Base-by-base conservation (phyloP, 1,140 invertebrate species). In the Zaprionus davidi region DNA sequence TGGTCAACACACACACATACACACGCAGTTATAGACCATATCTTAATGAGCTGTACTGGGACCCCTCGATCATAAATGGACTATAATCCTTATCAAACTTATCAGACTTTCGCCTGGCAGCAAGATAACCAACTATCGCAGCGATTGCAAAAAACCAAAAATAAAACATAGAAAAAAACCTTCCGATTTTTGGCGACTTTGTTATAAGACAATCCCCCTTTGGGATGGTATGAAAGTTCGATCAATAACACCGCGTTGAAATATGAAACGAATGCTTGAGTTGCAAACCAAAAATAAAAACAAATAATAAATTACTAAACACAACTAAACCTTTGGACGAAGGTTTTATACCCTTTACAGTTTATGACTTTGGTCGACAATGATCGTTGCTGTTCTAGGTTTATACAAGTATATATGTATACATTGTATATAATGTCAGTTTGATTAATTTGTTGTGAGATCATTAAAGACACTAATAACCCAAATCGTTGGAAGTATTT, bases 81-180 rank as follows among this genome's bases (percentile, higher is more conserved):
- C 56, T 26, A 76, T 72, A 66, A 56, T 49, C 13, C 76, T 71
- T 78, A 79, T 79, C 78, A 67, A 38, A 46, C 41, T 26, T 12
- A 44, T 51, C 46, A 62, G 28, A 31, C 46, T 55, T 67, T 55
- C 36, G 64, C 78, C 64, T 81, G 28, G 78, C 69, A 85, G 68
- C 78, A 75, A 75, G 76, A 80, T 80, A 78, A 58, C 31, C 46
- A 66, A 28, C 24, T 36, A 59, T 17, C 24, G 7, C 5, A 17
- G 6, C 20, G n/a, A 36, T 51, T 38, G 6, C 20, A 51, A 51
- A 13, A 51, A 24, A 5, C 38, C 5, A 17, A 46, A n/a, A 4
- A 38, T 15, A 5, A 15, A 15, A 36, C 1, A 44, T 7, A 5
- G 7, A 44, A n/a, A 17, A 44, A 44, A 44, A 44, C 41, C 41